Evolutionary conservation across 2,888 invertebrate genomes (phyloP).

Genomic region (Tortrix viridana): DNA sequence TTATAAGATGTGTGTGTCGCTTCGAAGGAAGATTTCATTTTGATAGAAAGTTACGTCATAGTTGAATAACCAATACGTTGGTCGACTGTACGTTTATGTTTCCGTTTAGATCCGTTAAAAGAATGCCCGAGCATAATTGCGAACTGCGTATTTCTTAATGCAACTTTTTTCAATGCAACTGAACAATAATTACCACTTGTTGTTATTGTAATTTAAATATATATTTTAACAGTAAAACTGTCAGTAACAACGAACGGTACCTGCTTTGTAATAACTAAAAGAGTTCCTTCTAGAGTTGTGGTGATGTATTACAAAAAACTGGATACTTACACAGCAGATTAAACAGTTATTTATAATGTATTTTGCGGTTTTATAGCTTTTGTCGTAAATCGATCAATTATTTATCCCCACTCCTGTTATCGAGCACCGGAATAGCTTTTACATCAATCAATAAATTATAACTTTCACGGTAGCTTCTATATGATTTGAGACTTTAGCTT

Average conservation of each 20-base stretch:
- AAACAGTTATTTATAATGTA: slow-evolving; percentile 3
- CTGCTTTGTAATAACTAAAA: slow-evolving; percentile 45
- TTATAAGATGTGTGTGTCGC: no score
- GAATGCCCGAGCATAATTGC: no score
- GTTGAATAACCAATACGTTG: no score
- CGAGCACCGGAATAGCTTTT: not conserved
- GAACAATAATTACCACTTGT: slow-evolving; percentile 34
- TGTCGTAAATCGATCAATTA: slow-evolving; percentile 3
- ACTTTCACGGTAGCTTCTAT: no score
- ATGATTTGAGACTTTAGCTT: no score
- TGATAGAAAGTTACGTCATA: no score
- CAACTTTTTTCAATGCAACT: slow-evolving; percentile 1
- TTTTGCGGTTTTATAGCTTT: not conserved
- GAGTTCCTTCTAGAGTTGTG: slow-evolving; percentile 73
- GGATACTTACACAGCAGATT: slow-evolving; percentile 8
- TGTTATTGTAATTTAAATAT: slow-evolving; percentile 40
- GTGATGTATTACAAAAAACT: slow-evolving; percentile 54
- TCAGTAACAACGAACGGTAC: slow-evolving; percentile 43
- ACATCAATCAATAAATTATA: not conserved
- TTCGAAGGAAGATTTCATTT: no score
- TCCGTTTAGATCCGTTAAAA: no score
- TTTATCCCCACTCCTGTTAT: slow-evolving; percentile 20
- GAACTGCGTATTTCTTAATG: not conserved
- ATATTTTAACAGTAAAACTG: slow-evolving; percentile 24
- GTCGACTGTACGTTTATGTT: no score